These are phyloP conservation scores for Drosophila auraria DNA, from an alignment of 1,140 invertebrate species.

Conservation along the genomic window DNA sequence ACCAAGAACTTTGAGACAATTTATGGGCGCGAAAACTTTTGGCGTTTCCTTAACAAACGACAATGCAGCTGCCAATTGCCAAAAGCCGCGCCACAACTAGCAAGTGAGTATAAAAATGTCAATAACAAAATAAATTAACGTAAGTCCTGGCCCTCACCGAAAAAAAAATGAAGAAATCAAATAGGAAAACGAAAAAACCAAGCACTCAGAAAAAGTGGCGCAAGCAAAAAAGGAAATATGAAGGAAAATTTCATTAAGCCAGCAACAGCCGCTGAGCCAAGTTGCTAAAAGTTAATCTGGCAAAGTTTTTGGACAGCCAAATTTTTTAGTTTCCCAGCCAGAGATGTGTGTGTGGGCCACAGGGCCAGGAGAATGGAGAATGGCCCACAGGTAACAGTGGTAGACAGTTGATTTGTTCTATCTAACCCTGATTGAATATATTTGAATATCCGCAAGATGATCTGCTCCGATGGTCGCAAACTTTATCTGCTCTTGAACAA, in stretches of 20 bases:
- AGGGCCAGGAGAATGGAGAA: conserved; percentile 1
- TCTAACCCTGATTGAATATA: conserved; percentile 40
- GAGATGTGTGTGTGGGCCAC: conserved; percentile 8
- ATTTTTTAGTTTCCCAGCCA: conserved; percentile 41
- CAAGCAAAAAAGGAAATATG: conserved; percentile 28
- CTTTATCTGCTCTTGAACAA: conserved; percentile 44
- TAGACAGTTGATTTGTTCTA: conserved; percentile 27
- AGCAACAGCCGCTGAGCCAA: conserved; percentile 61
- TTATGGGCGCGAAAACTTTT: conserved; percentile 63
- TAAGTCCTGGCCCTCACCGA: conserved; percentile 9
- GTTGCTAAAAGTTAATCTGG: conserved; percentile 59
- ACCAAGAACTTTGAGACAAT: conserved; percentile 63
- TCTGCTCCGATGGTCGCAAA: conserved; percentile 32
- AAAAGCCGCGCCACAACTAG: conserved; percentile 35
- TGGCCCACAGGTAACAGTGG: conserved; percentile 24
- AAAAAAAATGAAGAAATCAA: not conserved
- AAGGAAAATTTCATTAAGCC: conserved; percentile 74
- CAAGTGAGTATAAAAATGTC: conserved; percentile 47
- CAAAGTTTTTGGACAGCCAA: conserved; percentile 47
- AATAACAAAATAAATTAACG: conserved; percentile 66
- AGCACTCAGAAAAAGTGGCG: conserved; percentile 22
- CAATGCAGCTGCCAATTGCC: conserved; percentile 55
- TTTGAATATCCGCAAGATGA: conserved; percentile 39
- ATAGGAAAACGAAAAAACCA: not conserved
- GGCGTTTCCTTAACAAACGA: conserved; percentile 64